These are phyloP conservation scores for Pandion haliaetus DNA, from an alignment of 2,113 vertebrate species.

Conservation along the genomic window DNA sequence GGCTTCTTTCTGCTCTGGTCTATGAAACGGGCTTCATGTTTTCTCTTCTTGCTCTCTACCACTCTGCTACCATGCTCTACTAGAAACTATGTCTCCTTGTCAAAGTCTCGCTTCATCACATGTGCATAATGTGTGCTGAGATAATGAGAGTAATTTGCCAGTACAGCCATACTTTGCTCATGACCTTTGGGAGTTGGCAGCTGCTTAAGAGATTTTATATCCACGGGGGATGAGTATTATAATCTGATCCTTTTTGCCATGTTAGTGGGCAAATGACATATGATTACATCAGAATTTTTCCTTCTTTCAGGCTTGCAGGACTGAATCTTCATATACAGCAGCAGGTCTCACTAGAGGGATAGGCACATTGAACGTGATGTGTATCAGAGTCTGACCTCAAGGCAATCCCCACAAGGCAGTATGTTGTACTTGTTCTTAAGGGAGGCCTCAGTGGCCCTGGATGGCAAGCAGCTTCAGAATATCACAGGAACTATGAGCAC, in stretches of 20 bases:
- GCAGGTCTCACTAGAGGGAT: not conserved
- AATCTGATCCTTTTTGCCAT: not conserved
- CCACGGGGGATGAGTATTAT: not conserved
- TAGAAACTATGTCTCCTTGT: not conserved
- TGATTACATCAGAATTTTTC: not conserved
- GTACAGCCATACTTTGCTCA: not conserved
- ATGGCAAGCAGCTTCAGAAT: not conserved
- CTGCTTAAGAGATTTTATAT: not conserved
- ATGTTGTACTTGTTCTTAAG: not conserved
- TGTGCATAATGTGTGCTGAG: not conserved
- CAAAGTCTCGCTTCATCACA: not conserved
- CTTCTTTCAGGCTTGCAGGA: not conserved
- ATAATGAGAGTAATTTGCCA: not conserved
- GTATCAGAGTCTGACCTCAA: not conserved
- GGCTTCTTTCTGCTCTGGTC: not conserved
- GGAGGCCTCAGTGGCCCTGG: not conserved
- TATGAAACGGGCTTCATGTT: not conserved
- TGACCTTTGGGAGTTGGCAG: not conserved
- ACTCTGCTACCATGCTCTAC: not conserved
- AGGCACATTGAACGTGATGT: rapidly evolving
- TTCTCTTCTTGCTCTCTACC: not conserved
- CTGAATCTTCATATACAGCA: not conserved
- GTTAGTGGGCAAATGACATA: not conserved
- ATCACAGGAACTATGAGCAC: not conserved
- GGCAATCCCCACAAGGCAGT: not conserved